Evolutionary conservation across 1,140 invertebrate species (phyloP).

Genomic region (Calycopis cecrops): DNA sequence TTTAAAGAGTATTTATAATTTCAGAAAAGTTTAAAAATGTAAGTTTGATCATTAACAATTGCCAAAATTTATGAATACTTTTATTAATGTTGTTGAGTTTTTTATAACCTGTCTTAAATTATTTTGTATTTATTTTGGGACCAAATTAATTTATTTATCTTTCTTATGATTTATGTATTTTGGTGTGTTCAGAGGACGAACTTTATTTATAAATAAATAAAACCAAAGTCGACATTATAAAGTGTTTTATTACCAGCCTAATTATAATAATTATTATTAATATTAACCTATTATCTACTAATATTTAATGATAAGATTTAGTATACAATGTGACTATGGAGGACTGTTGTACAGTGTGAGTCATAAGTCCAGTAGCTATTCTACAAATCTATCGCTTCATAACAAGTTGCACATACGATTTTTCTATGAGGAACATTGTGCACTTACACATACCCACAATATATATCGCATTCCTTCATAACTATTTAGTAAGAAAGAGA

Average conservation of each 20-base stretch:
- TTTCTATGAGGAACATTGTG: too few relatives aligned
- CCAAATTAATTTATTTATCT: slow-evolving; percentile 73
- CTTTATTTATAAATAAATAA: slow-evolving; percentile 72
- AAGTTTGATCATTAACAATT: slow-evolving; percentile 68
- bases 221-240: slow-evolving; percentile 69
- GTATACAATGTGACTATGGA: too few relatives aligned
- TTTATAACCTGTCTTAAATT: slow-evolving; percentile 65
- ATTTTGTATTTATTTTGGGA: slow-evolving; percentile 73
- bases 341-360: too few relatives aligned
- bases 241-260: slow-evolving; percentile 45
- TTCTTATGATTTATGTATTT: slow-evolving; percentile 66
- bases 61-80: slow-evolving; percentile 71
- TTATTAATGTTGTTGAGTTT: slow-evolving; percentile 60
- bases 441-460: too few relatives aligned
- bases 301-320: too few relatives aligned
- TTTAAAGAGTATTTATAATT: slow-evolving; percentile 61
- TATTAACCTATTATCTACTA: too few relatives aligned
- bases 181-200: slow-evolving; percentile 63
- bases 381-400: too few relatives aligned
- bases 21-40: slow-evolving; percentile 61
- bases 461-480: too few relatives aligned
- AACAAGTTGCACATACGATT: too few relatives aligned
- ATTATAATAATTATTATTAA: too few relatives aligned
- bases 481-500: too few relatives aligned
- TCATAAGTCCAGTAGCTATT: too few relatives aligned